A percentile compares a stretch with the other conserved stretches of the same genome.
phyloP scores from a whole-genome alignment of 2,888 invertebrate genomes.

The Acanthoscelides obtectus region DNA sequence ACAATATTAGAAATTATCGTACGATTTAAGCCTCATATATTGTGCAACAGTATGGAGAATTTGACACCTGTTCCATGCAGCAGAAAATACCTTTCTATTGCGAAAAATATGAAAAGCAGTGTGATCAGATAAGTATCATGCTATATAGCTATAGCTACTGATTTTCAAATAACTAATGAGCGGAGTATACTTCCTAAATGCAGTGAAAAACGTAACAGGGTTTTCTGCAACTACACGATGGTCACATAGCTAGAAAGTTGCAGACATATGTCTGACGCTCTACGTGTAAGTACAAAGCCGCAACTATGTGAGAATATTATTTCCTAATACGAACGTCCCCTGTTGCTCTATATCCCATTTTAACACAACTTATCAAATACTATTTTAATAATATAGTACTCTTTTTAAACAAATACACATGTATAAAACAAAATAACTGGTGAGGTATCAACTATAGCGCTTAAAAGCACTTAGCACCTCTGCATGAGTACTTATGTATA shows the following conservation, averaged over 20 bases:
- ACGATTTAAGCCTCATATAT: not conserved
- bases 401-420: slow-evolving; percentile 38
- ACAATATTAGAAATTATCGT: not conserved
- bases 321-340: slow-evolving; percentile 6
- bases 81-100: not conserved
- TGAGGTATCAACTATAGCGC: slow-evolving; percentile 12
- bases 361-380: slow-evolving; percentile 47
- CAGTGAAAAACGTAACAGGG: not conserved
- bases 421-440: slow-evolving; percentile 40
- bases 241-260: not conserved
- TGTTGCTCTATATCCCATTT: slow-evolving; percentile 36
- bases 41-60: not conserved
- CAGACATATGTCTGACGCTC: not conserved
- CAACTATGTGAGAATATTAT: not conserved
- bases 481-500: slow-evolving; percentile 8
- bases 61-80: not conserved
- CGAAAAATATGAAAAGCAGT: not conserved
- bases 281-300: not conserved
- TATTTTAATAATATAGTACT: slow-evolving; percentile 37
- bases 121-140: not conserved
- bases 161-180: not conserved
- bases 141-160: not conserved
- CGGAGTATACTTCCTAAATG: not conserved
- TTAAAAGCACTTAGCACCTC: slow-evolving; percentile 24
- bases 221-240: not conserved